Base-by-base conservation (phyloP, 30 jellyfish, hydroid and myxozoan species). In the Hydra vulgaris region DNA sequence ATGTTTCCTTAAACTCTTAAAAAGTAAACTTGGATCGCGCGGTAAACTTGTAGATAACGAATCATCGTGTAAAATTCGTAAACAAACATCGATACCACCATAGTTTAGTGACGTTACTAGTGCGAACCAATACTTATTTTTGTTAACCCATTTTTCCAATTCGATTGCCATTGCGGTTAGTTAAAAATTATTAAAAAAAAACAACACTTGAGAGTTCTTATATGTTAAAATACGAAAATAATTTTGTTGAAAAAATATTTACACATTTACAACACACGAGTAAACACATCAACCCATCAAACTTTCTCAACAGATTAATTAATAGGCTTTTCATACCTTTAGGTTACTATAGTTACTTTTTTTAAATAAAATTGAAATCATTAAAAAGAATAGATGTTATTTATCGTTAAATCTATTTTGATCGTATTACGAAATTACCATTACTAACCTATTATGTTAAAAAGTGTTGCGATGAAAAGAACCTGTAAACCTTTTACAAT, bases 71-170 rank as follows among this genome's bases (percentile, higher is more conserved):
- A 78, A 61, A 24, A 78, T 54, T 1, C 26, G 15, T 74, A 78
- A 78, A 23, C 85, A 78, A 54, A 53, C 85, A 0, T 24, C 21
- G 8, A 17, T 55, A 19, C 85, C 85, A 18, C 85, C 85, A 61
- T 78, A 54, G 23, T 78, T 24, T 54, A 78, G 68, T 53, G 85
- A 82, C 0, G 82, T 78, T 22, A 61, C 54, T 15, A 78, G 7
- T 17, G 74, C 27, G 18, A 78, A 78, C 85, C 85, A 78, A 68
- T 0, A 78, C 53, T 78, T 78, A 78, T 69, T 24, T 18, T 61
- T 78, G 68, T 78, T 78, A 26, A 78, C 85, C 56, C 27, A 78
- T 18, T 55, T 19, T 17, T 78, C 85, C 79, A 78, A 27, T 20
- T 69, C 79, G 0, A 78, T 78, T 12, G 25, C 85, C 83, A 68